Percentiles rank a stretch among this genome's conserved stretches.
Conservation (phyloP, 64 coral and sea anemone genomes). For the Actinia equina region DNA sequence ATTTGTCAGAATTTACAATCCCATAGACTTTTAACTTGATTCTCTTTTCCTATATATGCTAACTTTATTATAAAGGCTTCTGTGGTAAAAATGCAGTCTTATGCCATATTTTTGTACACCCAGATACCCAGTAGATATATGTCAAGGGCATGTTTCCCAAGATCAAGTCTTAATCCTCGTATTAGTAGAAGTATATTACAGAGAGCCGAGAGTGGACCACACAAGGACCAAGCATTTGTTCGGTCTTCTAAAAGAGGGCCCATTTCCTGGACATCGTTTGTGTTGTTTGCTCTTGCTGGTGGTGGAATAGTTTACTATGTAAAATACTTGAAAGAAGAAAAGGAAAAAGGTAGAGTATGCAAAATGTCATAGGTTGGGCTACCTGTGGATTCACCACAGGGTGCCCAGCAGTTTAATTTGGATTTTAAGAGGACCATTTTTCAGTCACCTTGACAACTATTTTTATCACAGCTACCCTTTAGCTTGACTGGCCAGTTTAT, state of each 20-base stretch:
- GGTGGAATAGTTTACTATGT: slow-evolving; percentile 73
- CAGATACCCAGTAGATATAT: neutral
- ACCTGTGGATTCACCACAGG: neutral
- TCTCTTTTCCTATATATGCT: no score
- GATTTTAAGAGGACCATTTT: no score
- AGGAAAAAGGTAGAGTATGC: slow-evolving; percentile 63
- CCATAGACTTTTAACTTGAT: no score
- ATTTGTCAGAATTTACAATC: no score
- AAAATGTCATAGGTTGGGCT: neutral
- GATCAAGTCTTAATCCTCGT: neutral
- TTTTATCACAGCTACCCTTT: neutral
- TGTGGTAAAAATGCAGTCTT: no score
- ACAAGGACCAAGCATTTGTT: slow-evolving; percentile 52
- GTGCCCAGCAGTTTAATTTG: neutral
- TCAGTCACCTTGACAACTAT: no score
- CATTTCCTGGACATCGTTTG: slow-evolving; percentile 78
- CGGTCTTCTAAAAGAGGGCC: slow-evolving; percentile 69
- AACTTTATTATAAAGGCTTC: no score
- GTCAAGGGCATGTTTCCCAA: slow-evolving; percentile 2
- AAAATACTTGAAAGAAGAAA: slow-evolving; percentile 68
- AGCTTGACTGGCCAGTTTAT: neutral
- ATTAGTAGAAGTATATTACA: slow-evolving; percentile 2
- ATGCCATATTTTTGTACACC: neutral
- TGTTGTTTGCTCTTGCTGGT: slow-evolving; percentile 56
- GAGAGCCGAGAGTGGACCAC: slow-evolving; percentile 10